A percentile compares a stretch with the other conserved stretches of the same genome.
phyloP scores from a whole-genome alignment of 53 echinoderm and acorn worm species.

The Hippasteria phrygiana region DNA sequence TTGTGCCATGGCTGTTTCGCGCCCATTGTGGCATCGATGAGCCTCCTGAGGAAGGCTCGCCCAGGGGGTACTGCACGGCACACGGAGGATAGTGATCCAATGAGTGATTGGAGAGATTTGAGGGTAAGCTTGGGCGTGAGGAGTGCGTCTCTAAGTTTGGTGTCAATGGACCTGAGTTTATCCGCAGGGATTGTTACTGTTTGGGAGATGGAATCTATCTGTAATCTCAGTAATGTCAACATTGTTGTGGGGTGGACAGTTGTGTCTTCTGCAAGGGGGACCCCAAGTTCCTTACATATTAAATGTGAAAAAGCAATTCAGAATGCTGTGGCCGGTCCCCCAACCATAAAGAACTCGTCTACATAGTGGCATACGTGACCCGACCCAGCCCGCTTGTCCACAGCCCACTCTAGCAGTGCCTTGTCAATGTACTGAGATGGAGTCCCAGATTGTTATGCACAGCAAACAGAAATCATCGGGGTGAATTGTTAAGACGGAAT shows the following conservation, averaged over 20 bases:
- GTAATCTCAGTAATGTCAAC: conserved; percentile 34
- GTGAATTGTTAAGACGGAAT: no score
- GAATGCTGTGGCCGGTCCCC: background rate
- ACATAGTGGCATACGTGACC: conserved; percentile 35
- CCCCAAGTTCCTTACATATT: conserved; percentile 33
- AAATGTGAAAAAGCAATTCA: conserved; percentile 2
- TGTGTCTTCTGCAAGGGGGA: conserved; percentile 61
- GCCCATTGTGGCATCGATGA: conserved; percentile 45
- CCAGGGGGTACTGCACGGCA: conserved; percentile 55
- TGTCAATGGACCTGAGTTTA: conserved; percentile 14
- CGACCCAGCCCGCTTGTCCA: background rate
- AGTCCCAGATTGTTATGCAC: background rate
- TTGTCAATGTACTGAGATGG: conserved; percentile 18
- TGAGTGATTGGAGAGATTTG: conserved; percentile 47
- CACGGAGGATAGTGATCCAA: conserved; percentile 42
- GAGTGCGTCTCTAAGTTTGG: conserved; percentile 21
- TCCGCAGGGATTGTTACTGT: conserved; percentile 24
- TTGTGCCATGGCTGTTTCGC: conserved; percentile 1
- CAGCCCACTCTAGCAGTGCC: conserved; percentile 30
- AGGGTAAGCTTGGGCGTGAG: background rate
- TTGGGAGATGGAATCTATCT: conserved; percentile 28
- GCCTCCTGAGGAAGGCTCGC: conserved; percentile 52
- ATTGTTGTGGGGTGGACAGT: conserved; percentile 36
- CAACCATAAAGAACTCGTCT: conserved; percentile 49
- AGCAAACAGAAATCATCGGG: no score